A percentile compares a stretch with the other conserved stretches of the same genome.
phyloP scores from a whole-genome alignment of 2,797 vertebrate genomes.

The Platalea minor region DNA sequence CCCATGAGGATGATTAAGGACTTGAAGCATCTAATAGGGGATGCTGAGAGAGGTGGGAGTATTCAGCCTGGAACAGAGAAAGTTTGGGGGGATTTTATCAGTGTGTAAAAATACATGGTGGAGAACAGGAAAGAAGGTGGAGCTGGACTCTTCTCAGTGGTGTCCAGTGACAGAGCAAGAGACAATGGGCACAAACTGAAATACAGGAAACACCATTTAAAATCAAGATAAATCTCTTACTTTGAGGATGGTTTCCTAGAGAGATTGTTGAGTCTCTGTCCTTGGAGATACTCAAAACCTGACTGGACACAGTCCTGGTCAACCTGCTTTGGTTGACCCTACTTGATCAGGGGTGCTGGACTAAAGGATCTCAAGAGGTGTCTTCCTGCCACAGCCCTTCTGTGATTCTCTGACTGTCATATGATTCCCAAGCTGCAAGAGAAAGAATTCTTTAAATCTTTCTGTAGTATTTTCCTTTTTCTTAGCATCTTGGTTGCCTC shows the following conservation, averaged over 20 bases:
- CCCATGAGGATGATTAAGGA: not conserved
- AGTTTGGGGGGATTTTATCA: not conserved
- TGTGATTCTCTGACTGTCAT: not conserved
- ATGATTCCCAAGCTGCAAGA: not conserved
- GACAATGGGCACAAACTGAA: not conserved
- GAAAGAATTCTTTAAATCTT: not conserved
- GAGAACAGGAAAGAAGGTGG: not conserved
- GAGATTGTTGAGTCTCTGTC: not conserved
- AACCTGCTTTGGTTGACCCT: not conserved
- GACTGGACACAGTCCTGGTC: not conserved
- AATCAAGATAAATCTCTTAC: not conserved
- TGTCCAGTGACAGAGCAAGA: not conserved
- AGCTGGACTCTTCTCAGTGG: not conserved
- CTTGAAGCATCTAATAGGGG: not conserved
- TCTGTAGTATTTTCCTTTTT: not conserved
- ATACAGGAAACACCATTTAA: not conserved
- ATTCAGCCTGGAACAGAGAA: not conserved
- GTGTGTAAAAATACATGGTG: not conserved
- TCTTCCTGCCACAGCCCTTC: not conserved
- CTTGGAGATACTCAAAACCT: not conserved
- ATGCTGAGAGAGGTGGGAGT: not conserved
- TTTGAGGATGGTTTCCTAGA: not conserved
- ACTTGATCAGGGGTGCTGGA: not conserved
- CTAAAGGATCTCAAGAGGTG: not conserved
- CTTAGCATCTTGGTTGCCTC: not conserved